Evolutionary conservation across 1,140 invertebrate species (phyloP).

Genomic region (Sesamia nonagrioides): DNA sequence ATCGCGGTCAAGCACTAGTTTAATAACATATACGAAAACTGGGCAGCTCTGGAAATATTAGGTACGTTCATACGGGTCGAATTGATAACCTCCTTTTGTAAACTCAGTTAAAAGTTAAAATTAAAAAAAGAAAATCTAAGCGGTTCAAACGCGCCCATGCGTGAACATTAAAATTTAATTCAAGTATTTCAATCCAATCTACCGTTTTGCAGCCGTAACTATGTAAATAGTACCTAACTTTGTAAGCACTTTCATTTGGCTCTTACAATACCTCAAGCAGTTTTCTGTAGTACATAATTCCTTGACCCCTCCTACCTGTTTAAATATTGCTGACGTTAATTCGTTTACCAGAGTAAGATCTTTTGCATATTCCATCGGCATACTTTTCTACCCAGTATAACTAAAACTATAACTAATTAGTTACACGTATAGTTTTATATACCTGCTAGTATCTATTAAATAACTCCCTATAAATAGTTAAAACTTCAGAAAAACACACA

Average conservation of each 20-base stretch:
- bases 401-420: too few relatives aligned
- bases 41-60: too few relatives aligned
- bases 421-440: too few relatives aligned
- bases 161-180: constrained; percentile 20
- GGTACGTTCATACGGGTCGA: too few relatives aligned
- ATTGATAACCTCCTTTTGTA: too few relatives aligned
- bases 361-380: not conserved
- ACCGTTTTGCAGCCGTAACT: not conserved
- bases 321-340: not conserved
- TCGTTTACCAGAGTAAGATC: not conserved
- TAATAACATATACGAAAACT: too few relatives aligned
- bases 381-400: not conserved
- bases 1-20: too few relatives aligned
- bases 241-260: too few relatives aligned
- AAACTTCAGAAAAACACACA: not conserved
- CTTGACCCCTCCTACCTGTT: not conserved
- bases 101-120: too few relatives aligned
- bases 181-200: constrained; percentile 18
- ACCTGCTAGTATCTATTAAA: too few relatives aligned
- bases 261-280: not conserved
- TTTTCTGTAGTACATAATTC: not conserved
- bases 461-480: not conserved
- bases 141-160: constrained; percentile 2
- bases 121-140: too few relatives aligned
- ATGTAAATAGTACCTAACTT: not conserved